Evolutionary conservation across 2,113 vertebrate genomes (phyloP).

Genomic region (Carettochelys insculpta): DNA sequence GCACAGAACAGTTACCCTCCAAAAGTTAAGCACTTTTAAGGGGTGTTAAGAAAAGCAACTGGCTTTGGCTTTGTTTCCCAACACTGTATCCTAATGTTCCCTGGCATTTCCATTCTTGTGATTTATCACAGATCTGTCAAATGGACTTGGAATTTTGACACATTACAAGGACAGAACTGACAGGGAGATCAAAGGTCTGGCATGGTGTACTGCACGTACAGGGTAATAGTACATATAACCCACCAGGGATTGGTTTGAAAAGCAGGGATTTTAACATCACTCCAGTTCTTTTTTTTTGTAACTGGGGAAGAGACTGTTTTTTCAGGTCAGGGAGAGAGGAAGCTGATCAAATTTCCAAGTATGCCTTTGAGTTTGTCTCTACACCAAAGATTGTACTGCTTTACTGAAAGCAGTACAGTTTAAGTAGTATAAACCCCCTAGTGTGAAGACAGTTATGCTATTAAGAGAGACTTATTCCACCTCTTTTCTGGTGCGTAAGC

Average conservation of each 20-base stretch:
- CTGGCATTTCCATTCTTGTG: rapidly evolving
- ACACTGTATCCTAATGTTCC: not conserved
- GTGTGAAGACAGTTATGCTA: not conserved
- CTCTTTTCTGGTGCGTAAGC: not conserved
- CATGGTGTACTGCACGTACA: not conserved
- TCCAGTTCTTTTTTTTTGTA: not conserved
- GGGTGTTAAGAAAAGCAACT: not conserved
- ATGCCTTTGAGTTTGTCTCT: not conserved
- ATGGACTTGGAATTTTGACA: not conserved
- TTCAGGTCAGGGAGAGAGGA: not conserved
- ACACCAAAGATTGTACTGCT: not conserved
- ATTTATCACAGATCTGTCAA: rapidly evolving
- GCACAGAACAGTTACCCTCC: not conserved
- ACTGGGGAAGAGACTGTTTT: not conserved
- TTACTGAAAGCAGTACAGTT: not conserved
- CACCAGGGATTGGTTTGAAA: rapidly evolving
- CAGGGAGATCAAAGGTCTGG: not conserved
- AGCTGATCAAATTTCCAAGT: not conserved
- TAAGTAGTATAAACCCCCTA: not conserved
- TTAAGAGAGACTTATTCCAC: not conserved
- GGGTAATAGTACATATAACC: rapidly evolving
- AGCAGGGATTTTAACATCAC: not conserved
- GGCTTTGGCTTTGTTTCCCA: not conserved
- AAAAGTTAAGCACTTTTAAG: not conserved
- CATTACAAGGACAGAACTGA: not conserved